Base-by-base conservation (phyloP, 2,797 vertebrate species). In the Falco biarmicus region DNA sequence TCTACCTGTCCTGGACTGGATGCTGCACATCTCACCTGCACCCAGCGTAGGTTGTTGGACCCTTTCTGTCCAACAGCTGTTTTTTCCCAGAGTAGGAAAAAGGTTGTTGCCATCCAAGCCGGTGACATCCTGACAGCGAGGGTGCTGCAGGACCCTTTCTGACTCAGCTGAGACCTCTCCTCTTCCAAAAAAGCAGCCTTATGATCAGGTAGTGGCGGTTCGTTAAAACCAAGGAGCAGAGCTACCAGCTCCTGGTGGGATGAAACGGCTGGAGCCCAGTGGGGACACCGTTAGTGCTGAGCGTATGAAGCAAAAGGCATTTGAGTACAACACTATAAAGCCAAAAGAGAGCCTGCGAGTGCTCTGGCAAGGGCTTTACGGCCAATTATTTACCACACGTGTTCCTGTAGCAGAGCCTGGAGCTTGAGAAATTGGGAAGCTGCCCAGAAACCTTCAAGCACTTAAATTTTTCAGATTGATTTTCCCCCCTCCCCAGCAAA, bases 381-480 rank as follows among this genome's bases (percentile, higher is more conserved):
- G 56, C 26, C 28, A 66, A 24, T 84, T 65, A 71, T 87, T 91
- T 75, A 86, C 63, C 53, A 74, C 21, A 24, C 5, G 4, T 82
- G 51, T 94, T 75, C 57, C 50, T 68, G 32, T 15, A 87, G 84
- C 61, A 75, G 50, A 91, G 61, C 50, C 71, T 80, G 31, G 70
- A 84, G 65, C 76, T 74, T 75, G 69, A 64, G 79, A 87, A 96
- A 61, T 11, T 95, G 87, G 89, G 69, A 94, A 57, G 32, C 39
- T 89, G 90, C 91, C 93, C 84, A 71, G 92, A 95, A 96, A 85
- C 61, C 86, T 91, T 69, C 69, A 90, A 96, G 84, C 21, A 15
- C 53, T 96, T 78, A 37, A 31, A 64, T 77, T 85, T 74, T 80
- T 92, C 53, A 71, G 53, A 89, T 48, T 68, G 71, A 87, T 89